phyloP scores from a whole-genome alignment of 2,113 vertebrate genomes.

The Maccullochella peelii region DNA sequence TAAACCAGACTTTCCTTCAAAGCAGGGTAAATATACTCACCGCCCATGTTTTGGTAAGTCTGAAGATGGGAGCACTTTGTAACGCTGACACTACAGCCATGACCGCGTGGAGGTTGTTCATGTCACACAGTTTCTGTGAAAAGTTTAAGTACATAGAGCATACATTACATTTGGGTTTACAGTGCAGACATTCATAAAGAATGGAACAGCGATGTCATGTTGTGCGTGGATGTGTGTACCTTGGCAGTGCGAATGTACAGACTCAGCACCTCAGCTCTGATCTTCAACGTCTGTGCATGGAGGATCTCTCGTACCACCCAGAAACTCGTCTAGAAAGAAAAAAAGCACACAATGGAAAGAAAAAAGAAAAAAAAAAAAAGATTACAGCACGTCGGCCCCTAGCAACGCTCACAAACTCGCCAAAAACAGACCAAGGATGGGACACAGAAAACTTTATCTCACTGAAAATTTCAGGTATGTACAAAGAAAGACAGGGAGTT shows the following conservation, averaged over 20 bases:
- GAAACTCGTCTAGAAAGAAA: slow-evolving; percentile 91
- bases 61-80: slow-evolving; percentile 98
- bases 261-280: slow-evolving; percentile 97
- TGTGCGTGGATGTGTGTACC: slow-evolving; percentile 77
- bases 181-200: not conserved
- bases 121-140: slow-evolving; percentile 94
- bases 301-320: slow-evolving; percentile 99
- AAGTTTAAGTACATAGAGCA: not conserved
- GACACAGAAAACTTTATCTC: slow-evolving; percentile 5
- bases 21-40: slow-evolving; percentile 85
- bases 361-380: not conserved
- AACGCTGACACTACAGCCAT: slow-evolving; percentile 97
- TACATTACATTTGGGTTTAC: not conserved
- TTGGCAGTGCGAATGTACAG: slow-evolving; percentile 99
- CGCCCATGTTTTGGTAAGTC: slow-evolving; percentile 97
- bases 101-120: slow-evolving; percentile 97
- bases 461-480: slow-evolving; percentile 28
- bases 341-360: not conserved
- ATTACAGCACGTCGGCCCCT: not conserved
- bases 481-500: slow-evolving; percentile 13
- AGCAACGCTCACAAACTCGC: not conserved
- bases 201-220: not conserved
- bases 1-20: slow-evolving; percentile 9
- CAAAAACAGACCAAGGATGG: slow-evolving; percentile 6
- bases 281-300: slow-evolving; percentile 97